These are phyloP conservation scores for Alsophila aescularia DNA, from an alignment of 2,888 invertebrate genomes.

Conservation along the genomic window DNA sequence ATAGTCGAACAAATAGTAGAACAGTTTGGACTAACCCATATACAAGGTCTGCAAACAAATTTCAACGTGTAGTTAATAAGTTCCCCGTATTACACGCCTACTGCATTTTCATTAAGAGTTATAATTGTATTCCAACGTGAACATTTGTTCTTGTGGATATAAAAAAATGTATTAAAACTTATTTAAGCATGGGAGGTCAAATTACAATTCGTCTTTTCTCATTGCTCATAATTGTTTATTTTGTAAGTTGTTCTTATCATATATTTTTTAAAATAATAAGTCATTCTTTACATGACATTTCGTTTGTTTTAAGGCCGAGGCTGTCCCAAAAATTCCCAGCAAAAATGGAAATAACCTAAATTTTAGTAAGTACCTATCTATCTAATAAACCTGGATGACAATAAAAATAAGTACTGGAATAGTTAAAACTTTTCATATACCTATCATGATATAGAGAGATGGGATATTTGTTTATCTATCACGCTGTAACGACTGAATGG, in stretches of 20 bases:
- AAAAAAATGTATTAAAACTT: conserved; percentile 20
- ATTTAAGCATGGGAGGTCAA: conserved; percentile 33
- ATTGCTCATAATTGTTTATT: conserved; percentile 25
- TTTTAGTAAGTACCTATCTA: too few relatives aligned
- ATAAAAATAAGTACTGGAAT: too few relatives aligned
- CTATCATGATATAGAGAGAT: too few relatives aligned
- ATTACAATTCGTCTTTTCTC: conserved; percentile 30
- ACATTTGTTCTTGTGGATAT: conserved; percentile 28
- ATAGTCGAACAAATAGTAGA: too few relatives aligned
- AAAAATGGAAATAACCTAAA: too few relatives aligned
- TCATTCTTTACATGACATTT: neutral
- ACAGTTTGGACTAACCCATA: neutral
- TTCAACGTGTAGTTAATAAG: conserved; percentile 31
- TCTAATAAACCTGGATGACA: too few relatives aligned
- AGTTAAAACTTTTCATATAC: too few relatives aligned
- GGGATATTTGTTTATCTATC: too few relatives aligned
- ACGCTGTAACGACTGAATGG: too few relatives aligned
- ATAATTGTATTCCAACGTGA: conserved; percentile 49
- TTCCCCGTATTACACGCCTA: conserved; percentile 56
- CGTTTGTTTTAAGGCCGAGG: conserved; percentile 1
- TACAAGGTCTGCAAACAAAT: neutral
- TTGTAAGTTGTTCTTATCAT: conserved; percentile 36
- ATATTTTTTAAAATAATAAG: neutral
- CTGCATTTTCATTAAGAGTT: conserved; percentile 56
- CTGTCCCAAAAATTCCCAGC: too few relatives aligned